Evolutionary conservation across 1,140 invertebrate genomes (phyloP).

Genomic region (Steinernema feltiae): DNA sequence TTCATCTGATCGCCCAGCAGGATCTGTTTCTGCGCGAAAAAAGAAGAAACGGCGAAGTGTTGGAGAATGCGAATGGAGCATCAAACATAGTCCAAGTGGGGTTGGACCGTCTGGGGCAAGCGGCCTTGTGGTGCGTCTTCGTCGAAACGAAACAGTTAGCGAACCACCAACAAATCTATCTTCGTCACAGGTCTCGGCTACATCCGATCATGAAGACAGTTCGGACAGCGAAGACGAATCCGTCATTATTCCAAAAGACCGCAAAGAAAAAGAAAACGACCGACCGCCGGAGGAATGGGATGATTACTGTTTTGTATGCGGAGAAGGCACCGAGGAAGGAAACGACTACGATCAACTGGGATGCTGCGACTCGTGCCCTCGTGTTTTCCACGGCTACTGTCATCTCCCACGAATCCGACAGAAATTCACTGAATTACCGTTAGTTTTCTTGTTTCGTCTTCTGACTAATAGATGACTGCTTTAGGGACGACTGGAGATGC

Average conservation of each 20-base stretch:
- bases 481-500: conserved; percentile 6
- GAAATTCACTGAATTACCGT: neutral
- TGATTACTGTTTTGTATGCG: neutral
- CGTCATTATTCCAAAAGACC: too few relatives aligned
- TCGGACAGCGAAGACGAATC: neutral
- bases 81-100: neutral
- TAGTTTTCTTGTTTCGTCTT: neutral
- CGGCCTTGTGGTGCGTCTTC: neutral
- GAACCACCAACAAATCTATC: neutral
- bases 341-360: neutral
- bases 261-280: conserved; percentile 2
- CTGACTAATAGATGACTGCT: neutral
- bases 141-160: neutral
- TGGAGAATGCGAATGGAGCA: neutral
- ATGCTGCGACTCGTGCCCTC: neutral
- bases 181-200: neutral
- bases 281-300: neutral
- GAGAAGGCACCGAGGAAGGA: neutral
- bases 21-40: neutral
- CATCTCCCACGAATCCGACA: neutral
- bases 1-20: neutral
- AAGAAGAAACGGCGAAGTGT: neutral
- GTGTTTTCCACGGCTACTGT: neutral
- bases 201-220: neutral
- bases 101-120: neutral